Evolutionary conservation across 1,140 invertebrate species (phyloP).

Genomic region (Trypoxylus dichotomus): DNA sequence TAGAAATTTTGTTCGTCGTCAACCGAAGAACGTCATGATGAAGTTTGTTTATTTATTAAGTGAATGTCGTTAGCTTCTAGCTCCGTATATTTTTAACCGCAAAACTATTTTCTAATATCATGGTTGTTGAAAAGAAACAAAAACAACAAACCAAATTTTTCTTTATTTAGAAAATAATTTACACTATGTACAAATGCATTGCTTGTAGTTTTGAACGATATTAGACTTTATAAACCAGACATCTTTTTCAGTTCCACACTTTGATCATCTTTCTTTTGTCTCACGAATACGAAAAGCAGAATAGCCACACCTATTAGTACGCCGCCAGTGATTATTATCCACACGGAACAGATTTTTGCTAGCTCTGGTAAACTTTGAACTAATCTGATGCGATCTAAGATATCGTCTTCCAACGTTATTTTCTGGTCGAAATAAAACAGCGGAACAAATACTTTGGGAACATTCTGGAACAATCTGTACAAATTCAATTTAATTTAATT

Average conservation of each 20-base stretch:
- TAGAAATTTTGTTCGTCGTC: too few relatives aligned
- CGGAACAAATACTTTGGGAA: slow-evolving; percentile 46
- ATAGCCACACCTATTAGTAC: slow-evolving; percentile 22
- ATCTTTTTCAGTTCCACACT: not conserved
- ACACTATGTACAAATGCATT: slow-evolving; percentile 10
- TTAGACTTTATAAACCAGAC: not conserved
- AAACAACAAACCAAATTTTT: not conserved
- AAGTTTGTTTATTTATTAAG: too few relatives aligned
- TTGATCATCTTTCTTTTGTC: not conserved
- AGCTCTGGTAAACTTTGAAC: slow-evolving; percentile 46
- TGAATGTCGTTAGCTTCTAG: too few relatives aligned
- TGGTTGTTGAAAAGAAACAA: not conserved
- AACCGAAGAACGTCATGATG: too few relatives aligned
- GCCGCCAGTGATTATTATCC: slow-evolving; percentile 20
- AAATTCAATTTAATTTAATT: slow-evolving; percentile 3
- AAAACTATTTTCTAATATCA: too few relatives aligned
- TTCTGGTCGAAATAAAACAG: slow-evolving; percentile 49
- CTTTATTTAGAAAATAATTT: slow-evolving; percentile 8
- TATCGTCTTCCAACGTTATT: slow-evolving; percentile 41
- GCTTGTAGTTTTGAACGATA: not conserved
- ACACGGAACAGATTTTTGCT: not conserved
- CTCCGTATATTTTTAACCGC: too few relatives aligned
- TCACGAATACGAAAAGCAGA: slow-evolving; percentile 15
- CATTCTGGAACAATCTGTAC: slow-evolving; percentile 32
- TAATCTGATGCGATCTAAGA: slow-evolving; percentile 39